A percentile compares a stretch with the other conserved stretches of the same genome.
These are phyloP conservation scores for Ia io DNA, from an alignment of 2,113 vertebrate genomes.

Conservation along the genomic window DNA sequence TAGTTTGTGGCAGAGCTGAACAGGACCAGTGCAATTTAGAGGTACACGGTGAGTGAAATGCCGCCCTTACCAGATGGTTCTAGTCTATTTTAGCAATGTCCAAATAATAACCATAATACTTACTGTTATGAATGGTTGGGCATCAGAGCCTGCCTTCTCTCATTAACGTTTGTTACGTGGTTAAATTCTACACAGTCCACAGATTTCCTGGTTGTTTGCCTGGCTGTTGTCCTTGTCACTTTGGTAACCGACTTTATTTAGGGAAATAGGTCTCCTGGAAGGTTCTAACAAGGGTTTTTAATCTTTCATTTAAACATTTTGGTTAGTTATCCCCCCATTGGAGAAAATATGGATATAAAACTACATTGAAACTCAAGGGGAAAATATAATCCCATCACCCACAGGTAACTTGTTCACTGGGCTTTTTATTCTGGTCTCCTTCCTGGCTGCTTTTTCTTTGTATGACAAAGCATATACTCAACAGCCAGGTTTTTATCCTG, in stretches of 20 bases:
- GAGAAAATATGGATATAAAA: background rate
- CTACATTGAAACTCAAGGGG: background rate
- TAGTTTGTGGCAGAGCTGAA: slow-evolving; percentile 91
- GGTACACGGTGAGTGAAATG: slow-evolving; percentile 85
- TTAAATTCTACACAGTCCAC: background rate
- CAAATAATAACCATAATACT: background rate
- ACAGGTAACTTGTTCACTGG: background rate
- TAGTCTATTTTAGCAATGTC: background rate
- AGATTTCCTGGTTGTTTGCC: background rate
- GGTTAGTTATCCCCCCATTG: background rate
- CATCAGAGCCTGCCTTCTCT: background rate
- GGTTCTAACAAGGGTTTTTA: background rate
- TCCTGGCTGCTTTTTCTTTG: background rate
- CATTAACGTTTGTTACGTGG: background rate
- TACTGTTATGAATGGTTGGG: background rate
- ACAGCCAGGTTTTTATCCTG: background rate
- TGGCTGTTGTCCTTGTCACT: background rate
- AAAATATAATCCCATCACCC: background rate
- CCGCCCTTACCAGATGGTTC: background rate
- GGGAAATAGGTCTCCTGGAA: background rate
- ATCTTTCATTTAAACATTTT: background rate
- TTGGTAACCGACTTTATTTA: background rate
- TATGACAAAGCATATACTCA: background rate
- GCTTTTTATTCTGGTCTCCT: background rate
- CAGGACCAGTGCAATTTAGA: slow-evolving; percentile 96